Evolutionary conservation across 2,888 invertebrate genomes (phyloP), one percentile per base, ranked within the genome.

Genomic region (Scaeva pyrastri): DNA sequence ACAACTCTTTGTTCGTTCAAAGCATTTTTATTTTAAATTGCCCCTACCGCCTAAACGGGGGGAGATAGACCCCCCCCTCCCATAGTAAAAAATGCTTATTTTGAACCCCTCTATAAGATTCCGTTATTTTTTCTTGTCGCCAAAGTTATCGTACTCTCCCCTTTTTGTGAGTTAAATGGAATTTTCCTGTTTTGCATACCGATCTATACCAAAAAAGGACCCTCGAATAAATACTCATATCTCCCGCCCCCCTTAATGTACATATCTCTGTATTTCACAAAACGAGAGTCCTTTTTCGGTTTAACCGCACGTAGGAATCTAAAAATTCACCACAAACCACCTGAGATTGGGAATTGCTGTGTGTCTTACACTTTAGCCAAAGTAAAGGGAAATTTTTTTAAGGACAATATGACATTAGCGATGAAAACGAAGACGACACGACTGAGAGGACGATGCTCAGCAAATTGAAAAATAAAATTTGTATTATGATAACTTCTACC

Each of bases 131-230:
- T n/a, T n/a, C n/a, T n/a, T n/a, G n/a, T n/a, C n/a, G n/a, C n/a
- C n/a, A n/a, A n/a, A n/a, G n/a, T n/a, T n/a, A n/a, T n/a, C n/a
- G n/a, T n/a, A n/a, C n/a, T n/a, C n/a, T n/a, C n/a, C n/a, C n/a
- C n/a, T n/a, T n/a, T n/a, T n/a, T 64, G 55, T 55, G 55, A 66
- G 62, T 68, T 70, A 77, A 80, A 73, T 85, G 82, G 86, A 82
- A 66, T 82, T 78, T 74, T 19, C 70, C 73, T 86, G 86, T 82
- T 82, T 73, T 77, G 73, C 73, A 39, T 64, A 23, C 48, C 66
- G 70, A 71, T 48, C 26, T 16, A n/a, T n/a, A 62, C 66, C 31
- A 12, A 58, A 48, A 58, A 58, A 58, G 43, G 19, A 11, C 60
- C 45, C n/a, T 55, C 19, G 1, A 52, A 52, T 52, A 26, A 52